Base-by-base conservation (phyloP, 2,888 invertebrate species). In the Metacarcinus magister region DNA sequence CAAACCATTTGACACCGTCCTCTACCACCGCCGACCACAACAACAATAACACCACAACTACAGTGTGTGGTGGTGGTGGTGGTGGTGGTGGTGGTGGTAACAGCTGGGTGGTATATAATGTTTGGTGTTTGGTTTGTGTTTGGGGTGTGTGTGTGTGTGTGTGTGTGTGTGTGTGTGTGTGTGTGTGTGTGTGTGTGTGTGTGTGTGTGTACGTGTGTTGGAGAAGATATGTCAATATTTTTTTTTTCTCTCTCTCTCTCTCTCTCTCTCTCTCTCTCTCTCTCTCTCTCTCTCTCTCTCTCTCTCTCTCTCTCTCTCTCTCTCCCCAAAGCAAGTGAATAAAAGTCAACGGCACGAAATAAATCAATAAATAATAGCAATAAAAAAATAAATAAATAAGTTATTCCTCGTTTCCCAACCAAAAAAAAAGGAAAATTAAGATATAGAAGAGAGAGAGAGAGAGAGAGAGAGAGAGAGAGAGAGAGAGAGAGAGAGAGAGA, bases 221-320 rank as follows among this genome's bases (percentile, higher is more conserved):
- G 54, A 10, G 54, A 54, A 54, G 54, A 54, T 54, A 54, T 13
- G 13, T 54, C 16, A 54, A 54, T 16, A 13, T 67, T n/a, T 67
- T n/a, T 67, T 1, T n/a, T 67, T n/a, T 67, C 67, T 67, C 67
- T 67, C 67, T 67, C 67, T 67, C 67, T 67, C 67, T 67, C 67
- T 67, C 67, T 67, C 67, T 67, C 67, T 67, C 67, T 67, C 67
- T 67, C 67, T 67, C 67, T 67, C 67, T 67, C 67, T 67, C 67
- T 67, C 67, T 67, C 67, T 67, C 67, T 67, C 67, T 67, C 67
- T 67, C 67, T 67, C 67, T 67, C 67, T 67, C 67, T 67, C 67
- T 67, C 67, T 67, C 67, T 67, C 19, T 5, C 67, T 16, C 67
- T 19, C 67, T 23, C n/a, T n/a, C 19, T 67, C 3, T 16, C 10